Evolutionary conservation across 2,113 vertebrate species (phyloP).

Genomic region (Accipiter cooperii): DNA sequence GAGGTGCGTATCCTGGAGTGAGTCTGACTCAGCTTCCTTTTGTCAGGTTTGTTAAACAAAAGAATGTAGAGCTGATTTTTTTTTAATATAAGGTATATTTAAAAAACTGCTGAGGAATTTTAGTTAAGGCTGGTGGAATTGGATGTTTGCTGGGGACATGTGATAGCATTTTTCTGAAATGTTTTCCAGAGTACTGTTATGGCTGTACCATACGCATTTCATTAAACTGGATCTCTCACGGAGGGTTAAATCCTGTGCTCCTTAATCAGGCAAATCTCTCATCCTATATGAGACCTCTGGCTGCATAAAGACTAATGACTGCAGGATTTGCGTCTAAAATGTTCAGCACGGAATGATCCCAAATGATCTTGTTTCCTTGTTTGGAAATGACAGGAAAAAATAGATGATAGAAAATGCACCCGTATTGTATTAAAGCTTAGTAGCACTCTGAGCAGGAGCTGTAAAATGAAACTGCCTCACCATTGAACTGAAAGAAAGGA

Average conservation of each 20-base stretch:
- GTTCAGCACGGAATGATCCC: not conserved
- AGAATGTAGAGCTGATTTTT: not conserved
- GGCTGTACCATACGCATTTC: not conserved
- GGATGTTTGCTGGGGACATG: not conserved
- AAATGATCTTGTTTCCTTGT: not conserved
- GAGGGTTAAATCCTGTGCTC: not conserved
- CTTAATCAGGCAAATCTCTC: not conserved
- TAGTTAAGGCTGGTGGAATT: not conserved
- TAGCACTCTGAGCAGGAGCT: not conserved
- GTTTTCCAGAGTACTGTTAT: not conserved
- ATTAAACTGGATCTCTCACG: not conserved
- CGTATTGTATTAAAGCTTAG: not conserved
- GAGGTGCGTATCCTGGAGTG: not conserved
- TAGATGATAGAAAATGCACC: not conserved
- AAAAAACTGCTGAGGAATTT: not conserved
- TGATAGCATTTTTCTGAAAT: not conserved
- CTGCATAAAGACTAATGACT: not conserved
- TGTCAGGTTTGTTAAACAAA: slow-evolving; percentile 14
- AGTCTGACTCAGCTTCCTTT: slow-evolving; percentile 49
- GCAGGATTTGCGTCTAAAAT: not conserved
- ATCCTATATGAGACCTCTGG: not conserved
- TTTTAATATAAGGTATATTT: not conserved
- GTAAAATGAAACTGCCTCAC: not conserved
- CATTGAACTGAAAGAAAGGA: not conserved
- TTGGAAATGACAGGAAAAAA: not conserved